Percentiles rank a stretch among this genome's conserved stretches.
These are phyloP conservation scores for Phalacrocorax carbo DNA, from an alignment of 2,113 vertebrate species.

Conservation along the genomic window DNA sequence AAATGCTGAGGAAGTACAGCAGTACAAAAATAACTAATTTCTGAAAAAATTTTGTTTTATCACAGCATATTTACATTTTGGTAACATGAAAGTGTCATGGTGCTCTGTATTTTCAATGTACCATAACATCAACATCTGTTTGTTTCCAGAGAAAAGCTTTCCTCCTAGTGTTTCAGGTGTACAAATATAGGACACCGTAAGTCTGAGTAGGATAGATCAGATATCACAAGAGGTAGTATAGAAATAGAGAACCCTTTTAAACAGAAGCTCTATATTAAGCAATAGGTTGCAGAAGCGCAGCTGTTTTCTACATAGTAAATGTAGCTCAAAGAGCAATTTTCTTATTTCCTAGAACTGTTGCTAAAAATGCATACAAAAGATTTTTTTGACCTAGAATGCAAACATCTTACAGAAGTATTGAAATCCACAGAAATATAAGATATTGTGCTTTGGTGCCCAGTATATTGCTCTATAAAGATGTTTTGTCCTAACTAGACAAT, in stretches of 20 bases:
- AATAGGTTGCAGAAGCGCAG: background rate
- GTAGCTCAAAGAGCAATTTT: background rate
- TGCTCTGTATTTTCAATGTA: background rate
- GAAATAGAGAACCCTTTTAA: background rate
- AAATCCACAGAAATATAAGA: background rate
- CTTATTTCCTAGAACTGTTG: background rate
- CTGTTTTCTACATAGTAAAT: background rate
- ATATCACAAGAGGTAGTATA: background rate
- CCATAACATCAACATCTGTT: background rate
- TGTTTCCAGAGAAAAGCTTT: background rate
- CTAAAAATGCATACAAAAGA: background rate
- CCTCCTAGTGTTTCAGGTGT: background rate
- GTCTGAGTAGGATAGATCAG: background rate
- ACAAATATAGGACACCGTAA: accelerated
- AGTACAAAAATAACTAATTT: background rate
- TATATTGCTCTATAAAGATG: background rate
- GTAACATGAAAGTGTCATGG: background rate
- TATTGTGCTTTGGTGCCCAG: background rate
- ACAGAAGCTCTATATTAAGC: background rate
- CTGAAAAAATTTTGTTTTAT: background rate
- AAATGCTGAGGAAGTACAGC: background rate
- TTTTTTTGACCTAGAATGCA: background rate
- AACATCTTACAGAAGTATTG: background rate
- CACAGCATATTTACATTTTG: background rate
- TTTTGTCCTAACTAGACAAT: background rate